A percentile compares a stretch with the other conserved stretches of the same genome.
phyloP scores from a whole-genome alignment of 2,888 invertebrate genomes.

The Merodon equestris region DNA sequence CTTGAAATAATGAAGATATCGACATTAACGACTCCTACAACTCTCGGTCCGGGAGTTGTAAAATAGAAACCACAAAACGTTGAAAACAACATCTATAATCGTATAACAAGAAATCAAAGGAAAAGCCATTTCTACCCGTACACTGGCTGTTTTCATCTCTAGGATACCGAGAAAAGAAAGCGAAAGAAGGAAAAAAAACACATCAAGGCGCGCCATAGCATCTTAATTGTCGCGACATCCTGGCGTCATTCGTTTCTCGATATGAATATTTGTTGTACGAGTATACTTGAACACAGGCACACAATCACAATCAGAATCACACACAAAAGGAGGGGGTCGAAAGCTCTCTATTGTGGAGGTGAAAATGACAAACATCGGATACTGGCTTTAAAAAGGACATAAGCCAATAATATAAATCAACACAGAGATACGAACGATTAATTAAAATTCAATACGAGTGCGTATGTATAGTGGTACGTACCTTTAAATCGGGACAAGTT shows the following conservation, averaged over 20 bases:
- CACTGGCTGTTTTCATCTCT: conserved; percentile 51
- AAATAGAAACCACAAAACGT: conserved; percentile 39
- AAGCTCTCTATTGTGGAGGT: conserved; percentile 37
- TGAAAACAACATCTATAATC: conserved; percentile 23
- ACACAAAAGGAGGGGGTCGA: conserved; percentile 9
- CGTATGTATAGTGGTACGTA: conserved; percentile 11
- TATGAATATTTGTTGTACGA: conserved; percentile 40
- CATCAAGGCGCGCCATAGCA: conserved; percentile 74
- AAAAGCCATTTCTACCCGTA: conserved; percentile 53
- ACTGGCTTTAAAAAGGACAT: conserved; percentile 1
- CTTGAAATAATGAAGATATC: conserved; percentile 42
- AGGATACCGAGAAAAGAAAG: conserved; percentile 32
- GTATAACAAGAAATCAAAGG: conserved; percentile 45
- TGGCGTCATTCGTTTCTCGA: conserved; percentile 74
- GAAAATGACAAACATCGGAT: conserved; percentile 28
- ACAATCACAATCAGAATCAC: conserved; percentile 24
- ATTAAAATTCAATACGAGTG: too few relatives aligned
- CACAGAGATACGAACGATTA: conserved; percentile 7
- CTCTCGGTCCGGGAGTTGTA: too few relatives aligned
- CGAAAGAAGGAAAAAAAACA: conserved; percentile 52
- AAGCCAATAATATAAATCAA: conserved; percentile 22
- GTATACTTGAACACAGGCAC: background rate
- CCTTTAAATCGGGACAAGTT: conserved; percentile 54
- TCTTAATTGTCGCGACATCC: conserved; percentile 78
- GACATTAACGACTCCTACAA: conserved; percentile 53